These are phyloP conservation scores for Leistus spinibarbis DNA, from an alignment of 2,888 invertebrate genomes.

Conservation along the genomic window DNA sequence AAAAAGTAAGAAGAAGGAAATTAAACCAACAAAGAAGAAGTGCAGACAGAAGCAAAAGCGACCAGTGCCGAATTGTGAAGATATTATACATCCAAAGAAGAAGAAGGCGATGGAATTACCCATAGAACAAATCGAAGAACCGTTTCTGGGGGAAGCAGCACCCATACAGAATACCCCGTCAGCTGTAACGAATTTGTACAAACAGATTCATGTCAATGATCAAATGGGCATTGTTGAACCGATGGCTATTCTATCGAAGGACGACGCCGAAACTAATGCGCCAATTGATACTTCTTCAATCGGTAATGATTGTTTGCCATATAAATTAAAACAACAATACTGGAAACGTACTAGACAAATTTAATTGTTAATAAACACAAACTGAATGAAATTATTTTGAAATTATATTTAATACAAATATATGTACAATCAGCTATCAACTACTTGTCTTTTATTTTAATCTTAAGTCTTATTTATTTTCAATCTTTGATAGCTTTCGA, in stretches of 20 bases:
- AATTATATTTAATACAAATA: no score
- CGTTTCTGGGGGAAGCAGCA: background rate
- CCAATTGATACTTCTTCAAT: background rate
- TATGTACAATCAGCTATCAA: no score
- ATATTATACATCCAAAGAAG: background rate
- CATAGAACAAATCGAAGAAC: background rate
- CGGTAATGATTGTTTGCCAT: background rate
- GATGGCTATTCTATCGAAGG: background rate
- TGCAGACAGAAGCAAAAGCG: background rate
- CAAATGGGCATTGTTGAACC: background rate
- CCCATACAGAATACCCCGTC: background rate
- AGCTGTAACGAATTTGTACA: background rate
- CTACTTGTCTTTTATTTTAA: no score
- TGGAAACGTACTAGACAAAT: slow-evolving; percentile 7
- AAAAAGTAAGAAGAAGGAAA: background rate
- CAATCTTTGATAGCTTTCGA: no score
- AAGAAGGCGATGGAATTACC: background rate
- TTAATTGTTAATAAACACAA: background rate
- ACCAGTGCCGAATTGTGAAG: background rate
- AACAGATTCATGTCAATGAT: background rate
- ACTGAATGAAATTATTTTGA: background rate
- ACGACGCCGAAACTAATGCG: background rate
- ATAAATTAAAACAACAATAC: slow-evolving; percentile 28
- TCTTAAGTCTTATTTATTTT: no score
- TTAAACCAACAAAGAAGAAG: background rate